These are phyloP conservation scores for Glomeris maerens DNA, from an alignment of 1,140 invertebrate species.

Conservation along the genomic window DNA sequence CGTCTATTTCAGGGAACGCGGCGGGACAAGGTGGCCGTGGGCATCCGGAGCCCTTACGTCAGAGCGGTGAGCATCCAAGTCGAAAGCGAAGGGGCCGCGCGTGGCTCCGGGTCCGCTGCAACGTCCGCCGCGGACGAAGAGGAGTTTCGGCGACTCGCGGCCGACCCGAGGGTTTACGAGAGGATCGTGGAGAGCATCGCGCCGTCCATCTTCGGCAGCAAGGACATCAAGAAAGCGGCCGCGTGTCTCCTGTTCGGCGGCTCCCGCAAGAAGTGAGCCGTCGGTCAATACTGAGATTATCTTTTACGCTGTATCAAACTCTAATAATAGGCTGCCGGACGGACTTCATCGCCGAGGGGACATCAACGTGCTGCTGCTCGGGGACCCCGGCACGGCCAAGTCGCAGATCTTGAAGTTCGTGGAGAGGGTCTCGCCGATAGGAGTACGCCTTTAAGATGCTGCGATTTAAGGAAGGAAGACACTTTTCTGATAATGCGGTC, in stretches of 20 bases:
- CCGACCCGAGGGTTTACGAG: conserved; percentile 75
- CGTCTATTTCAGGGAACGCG: conserved; percentile 36
- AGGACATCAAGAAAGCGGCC: conserved; percentile 95
- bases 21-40: conserved; percentile 75
- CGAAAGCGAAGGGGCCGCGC: conserved; percentile 61
- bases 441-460: conserved; percentile 31
- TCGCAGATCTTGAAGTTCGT: conserved; percentile 97
- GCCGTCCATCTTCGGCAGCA: conserved; percentile 88
- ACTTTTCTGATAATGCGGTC: background rate
- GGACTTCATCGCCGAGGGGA: conserved; percentile 88
- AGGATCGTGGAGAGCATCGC: conserved; percentile 81
- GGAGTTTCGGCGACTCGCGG: conserved; percentile 68
- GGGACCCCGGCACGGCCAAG: conserved; percentile 98
- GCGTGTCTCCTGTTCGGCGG: conserved; percentile 91
- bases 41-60: conserved; percentile 85
- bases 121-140: conserved; percentile 83
- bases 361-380: conserved; percentile 88
- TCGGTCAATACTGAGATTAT: background rate
- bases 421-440: conserved; percentile 87
- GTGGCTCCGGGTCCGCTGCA: conserved; percentile 27
- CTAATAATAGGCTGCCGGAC: conserved; percentile 60
- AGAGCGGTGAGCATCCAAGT: conserved; percentile 83
- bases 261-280: conserved; percentile 38
- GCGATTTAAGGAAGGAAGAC: background rate
- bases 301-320: background rate